Conservation (phyloP, 2,113 vertebrate species). For the Gopherus evgoodei region DNA sequence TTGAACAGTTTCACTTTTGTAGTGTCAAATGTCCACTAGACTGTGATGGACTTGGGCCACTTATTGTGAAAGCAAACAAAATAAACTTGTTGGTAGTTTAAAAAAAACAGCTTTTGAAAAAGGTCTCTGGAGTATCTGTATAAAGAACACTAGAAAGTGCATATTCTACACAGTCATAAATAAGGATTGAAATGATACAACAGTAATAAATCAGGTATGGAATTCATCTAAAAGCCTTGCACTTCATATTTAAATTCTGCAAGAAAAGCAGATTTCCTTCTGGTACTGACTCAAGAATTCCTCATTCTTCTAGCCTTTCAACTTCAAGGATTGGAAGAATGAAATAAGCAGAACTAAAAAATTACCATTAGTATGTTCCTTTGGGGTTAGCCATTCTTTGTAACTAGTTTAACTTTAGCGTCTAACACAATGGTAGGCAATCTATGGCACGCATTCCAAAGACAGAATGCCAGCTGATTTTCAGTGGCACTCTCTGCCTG, state of each 20-base stretch:
- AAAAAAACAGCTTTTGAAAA: background rate
- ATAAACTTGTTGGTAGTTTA: background rate
- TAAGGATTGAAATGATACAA: background rate
- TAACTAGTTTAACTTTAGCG: background rate
- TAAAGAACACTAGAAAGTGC: background rate
- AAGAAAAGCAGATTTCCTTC: background rate
- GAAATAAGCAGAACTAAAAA: background rate
- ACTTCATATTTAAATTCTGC: background rate
- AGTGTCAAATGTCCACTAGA: background rate
- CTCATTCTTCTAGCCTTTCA: background rate
- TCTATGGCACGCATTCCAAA: too few species aligned
- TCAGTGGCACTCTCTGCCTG: too few species aligned
- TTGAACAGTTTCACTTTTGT: too few species aligned
- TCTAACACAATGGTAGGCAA: background rate
- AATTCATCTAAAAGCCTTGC: background rate
- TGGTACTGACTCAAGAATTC: constrained; percentile 38
- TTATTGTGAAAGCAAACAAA: background rate
- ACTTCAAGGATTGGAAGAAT: background rate
- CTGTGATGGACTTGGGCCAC: background rate
- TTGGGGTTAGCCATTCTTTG: background rate
- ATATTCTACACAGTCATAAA: background rate
- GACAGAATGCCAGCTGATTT: too few species aligned
- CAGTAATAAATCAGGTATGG: background rate
- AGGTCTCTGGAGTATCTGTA: background rate
- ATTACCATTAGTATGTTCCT: background rate